Percentiles rank a stretch among this genome's conserved stretches.
Conservation (phyloP, 2,888 invertebrate species). For the Drosophila hamatofila region DNA sequence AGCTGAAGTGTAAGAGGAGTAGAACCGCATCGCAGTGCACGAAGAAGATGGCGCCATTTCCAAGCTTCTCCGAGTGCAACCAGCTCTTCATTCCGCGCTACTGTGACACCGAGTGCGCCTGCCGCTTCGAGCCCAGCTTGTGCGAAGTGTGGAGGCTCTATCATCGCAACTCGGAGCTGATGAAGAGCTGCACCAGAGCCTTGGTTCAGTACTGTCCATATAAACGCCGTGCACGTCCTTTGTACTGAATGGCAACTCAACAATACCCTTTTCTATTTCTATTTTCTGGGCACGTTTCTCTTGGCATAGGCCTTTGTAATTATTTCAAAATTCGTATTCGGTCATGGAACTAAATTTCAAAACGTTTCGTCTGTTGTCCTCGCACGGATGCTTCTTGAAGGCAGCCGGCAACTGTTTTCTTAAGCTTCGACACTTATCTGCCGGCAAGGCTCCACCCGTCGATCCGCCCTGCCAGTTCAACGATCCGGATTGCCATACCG, state of each 20-base stretch:
- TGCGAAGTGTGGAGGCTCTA: conserved; percentile 50
- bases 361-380: conserved; percentile 1
- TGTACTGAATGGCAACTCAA: background rate
- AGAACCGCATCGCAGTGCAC: conserved; percentile 8
- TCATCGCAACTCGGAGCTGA: background rate
- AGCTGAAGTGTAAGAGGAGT: background rate
- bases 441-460: background rate
- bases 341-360: conserved; percentile 11
- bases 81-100: background rate
- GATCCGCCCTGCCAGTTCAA: conserved; percentile 12
- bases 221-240: conserved; percentile 5
- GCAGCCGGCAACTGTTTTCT: background rate
- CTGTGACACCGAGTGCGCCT: conserved; percentile 57
- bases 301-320: background rate
- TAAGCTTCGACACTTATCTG: background rate
- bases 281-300: background rate
- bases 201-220: conserved; percentile 33
- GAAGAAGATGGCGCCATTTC: conserved; percentile 37
- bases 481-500: conserved; percentile 31
- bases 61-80: conserved; percentile 61
- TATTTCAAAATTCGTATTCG: conserved; percentile 21
- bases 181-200: conserved; percentile 38
- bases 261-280: background rate
- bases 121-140: conserved; percentile 10
- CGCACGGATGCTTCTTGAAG: background rate